These are phyloP conservation scores for Chelmon rostratus DNA, from an alignment of 2,797 vertebrate genomes.

Conservation along the genomic window DNA sequence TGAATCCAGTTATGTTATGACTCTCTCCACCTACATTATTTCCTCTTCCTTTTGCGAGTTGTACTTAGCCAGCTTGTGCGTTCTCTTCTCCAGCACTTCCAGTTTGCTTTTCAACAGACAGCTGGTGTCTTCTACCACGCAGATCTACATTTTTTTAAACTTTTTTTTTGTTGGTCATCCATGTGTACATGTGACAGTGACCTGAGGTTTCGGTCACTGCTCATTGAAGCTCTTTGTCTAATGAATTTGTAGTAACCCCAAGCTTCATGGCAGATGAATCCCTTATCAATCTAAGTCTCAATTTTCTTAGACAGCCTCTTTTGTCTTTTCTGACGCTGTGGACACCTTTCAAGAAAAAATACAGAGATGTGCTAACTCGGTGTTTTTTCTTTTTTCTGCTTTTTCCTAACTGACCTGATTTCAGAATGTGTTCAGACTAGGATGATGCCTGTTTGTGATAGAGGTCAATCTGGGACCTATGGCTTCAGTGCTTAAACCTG, in stretches of 20 bases:
- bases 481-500: slow-evolving; percentile 40
- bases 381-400: no score
- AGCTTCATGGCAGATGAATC: no score
- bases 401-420: slow-evolving; percentile 16
- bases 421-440: slow-evolving; percentile 31
- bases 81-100: background rate
- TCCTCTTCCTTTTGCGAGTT: background rate
- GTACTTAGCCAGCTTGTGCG: background rate
- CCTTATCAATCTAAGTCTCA: no score
- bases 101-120: background rate
- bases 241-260: no score
- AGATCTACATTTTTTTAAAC: background rate
- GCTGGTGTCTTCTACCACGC: background rate
- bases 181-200: background rate
- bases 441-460: slow-evolving; percentile 38
- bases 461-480: slow-evolving; percentile 47
- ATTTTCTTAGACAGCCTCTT: no score
- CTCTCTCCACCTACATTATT: background rate
- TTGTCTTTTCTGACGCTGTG: no score
- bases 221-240: no score
- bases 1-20: background rate
- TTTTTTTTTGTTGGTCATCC: background rate
- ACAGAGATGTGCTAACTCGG: no score
- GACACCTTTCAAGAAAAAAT: no score
- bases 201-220: no score